Evolutionary conservation across 2,888 invertebrate genomes (phyloP).

Genomic region (Hirtodrosophila cameraria): DNA sequence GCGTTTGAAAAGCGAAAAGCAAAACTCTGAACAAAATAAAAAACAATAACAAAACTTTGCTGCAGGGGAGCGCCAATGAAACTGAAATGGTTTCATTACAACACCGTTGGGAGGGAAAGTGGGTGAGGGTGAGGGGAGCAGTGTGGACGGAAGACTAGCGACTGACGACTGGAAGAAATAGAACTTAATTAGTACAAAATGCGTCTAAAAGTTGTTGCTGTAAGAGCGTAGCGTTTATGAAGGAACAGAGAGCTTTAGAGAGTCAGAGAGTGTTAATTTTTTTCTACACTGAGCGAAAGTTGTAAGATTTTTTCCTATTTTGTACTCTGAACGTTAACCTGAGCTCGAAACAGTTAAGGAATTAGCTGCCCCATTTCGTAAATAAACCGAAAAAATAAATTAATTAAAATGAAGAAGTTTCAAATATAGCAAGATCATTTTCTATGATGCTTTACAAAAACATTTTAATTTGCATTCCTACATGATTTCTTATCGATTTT

Average conservation of each 20-base stretch:
- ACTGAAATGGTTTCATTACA: slow-evolving; percentile 73
- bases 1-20: slow-evolving; percentile 40
- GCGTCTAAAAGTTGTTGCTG: slow-evolving; percentile 21
- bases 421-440: too few species aligned
- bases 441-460: too few species aligned
- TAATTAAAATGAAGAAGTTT: too few species aligned
- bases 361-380: too few species aligned
- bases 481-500: too few species aligned
- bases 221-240: background rate
- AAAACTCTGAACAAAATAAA: slow-evolving; percentile 19
- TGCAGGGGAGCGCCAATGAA: slow-evolving; percentile 65
- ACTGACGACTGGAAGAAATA: slow-evolving; percentile 49
- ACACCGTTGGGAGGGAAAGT: slow-evolving; percentile 1
- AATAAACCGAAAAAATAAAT: too few species aligned
- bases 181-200: slow-evolving; percentile 68
- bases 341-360: too few species aligned
- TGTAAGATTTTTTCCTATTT: background rate
- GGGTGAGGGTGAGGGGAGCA: too few species aligned
- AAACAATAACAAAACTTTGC: slow-evolving; percentile 25
- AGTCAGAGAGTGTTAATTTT: slow-evolving; percentile 3
- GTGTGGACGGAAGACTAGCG: slow-evolving; percentile 13
- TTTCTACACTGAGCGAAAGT: slow-evolving; percentile 12
- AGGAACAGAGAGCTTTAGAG: background rate
- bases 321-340: too few species aligned
- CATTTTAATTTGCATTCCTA: too few species aligned